These are phyloP conservation scores for Dichetophora obliterata DNA, from an alignment of 2,888 invertebrate species.

Conservation along the genomic window DNA sequence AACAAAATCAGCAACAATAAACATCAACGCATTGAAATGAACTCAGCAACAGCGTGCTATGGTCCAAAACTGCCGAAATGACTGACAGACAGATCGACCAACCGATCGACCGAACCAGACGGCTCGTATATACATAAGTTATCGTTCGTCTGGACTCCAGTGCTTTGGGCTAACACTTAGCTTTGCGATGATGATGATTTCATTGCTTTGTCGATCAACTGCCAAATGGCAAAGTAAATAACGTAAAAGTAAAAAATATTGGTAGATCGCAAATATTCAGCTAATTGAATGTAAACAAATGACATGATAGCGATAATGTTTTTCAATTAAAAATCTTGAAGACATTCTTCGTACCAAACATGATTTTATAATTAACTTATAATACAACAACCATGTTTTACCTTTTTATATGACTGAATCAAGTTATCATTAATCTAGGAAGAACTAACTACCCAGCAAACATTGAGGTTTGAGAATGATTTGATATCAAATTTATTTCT, in stretches of 20 bases:
- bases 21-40: slow-evolving; percentile 22
- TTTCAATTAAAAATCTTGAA: background rate
- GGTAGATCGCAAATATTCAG: slow-evolving; percentile 1
- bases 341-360: too few relatives aligned
- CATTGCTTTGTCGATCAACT: slow-evolving; percentile 18
- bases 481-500: too few relatives aligned
- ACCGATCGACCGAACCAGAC: slow-evolving; percentile 4
- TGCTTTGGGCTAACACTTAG: background rate
- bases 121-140: background rate
- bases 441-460: too few relatives aligned
- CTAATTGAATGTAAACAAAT: slow-evolving; percentile 15
- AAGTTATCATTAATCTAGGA: too few relatives aligned
- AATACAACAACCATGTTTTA: too few relatives aligned
- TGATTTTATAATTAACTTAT: too few relatives aligned
- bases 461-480: too few relatives aligned
- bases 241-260: background rate
- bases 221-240: slow-evolving; percentile 27
- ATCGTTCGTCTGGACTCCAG: slow-evolving; percentile 10
- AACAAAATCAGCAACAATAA: slow-evolving; percentile 20
- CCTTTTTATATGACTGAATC: too few relatives aligned
- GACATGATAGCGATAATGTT: background rate
- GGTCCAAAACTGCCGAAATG: background rate
- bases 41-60: slow-evolving; percentile 1
- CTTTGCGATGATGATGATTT: slow-evolving; percentile 17
- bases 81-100: background rate